phyloP scores from a whole-genome alignment of 2,888 invertebrate genomes.

The Tipula unca region DNA sequence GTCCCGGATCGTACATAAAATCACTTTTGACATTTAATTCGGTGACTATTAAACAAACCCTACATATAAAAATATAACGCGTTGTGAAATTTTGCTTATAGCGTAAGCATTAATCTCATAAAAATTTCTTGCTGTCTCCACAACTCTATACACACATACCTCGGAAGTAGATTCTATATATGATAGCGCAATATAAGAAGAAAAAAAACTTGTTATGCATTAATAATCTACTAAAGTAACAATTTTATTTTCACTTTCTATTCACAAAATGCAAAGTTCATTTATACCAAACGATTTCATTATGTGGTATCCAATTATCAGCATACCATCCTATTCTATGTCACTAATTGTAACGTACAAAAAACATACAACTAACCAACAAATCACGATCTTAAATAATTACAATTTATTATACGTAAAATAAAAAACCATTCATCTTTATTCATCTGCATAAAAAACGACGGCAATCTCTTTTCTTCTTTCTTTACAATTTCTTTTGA shows the following conservation, averaged over 20 bases:
- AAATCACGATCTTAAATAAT: not conserved
- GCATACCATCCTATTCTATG: not conserved
- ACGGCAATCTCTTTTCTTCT: not conserved
- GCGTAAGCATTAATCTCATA: no score
- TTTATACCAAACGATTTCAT: not conserved
- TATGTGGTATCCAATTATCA: not conserved
- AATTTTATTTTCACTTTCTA: not conserved
- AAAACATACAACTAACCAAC: not conserved
- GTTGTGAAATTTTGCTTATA: no score
- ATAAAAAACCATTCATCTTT: not conserved
- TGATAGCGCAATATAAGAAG: not conserved
- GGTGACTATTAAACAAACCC: no score
- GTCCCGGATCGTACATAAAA: no score
- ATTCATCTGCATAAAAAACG: not conserved
- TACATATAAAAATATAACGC: no score
- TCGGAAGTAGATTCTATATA: not conserved
- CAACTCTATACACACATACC: not conserved
- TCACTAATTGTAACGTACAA: not conserved
- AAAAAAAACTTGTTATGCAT: not conserved
- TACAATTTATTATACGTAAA: not conserved
- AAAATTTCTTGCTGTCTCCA: no score
- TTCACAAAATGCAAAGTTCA: constrained; percentile 14
- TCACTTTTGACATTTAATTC: no score
- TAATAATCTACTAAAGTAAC: not conserved
- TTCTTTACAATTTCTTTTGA: not conserved